Conservation (phyloP, 2,888 invertebrate genomes). For the Andrena hattorfiana region DNA sequence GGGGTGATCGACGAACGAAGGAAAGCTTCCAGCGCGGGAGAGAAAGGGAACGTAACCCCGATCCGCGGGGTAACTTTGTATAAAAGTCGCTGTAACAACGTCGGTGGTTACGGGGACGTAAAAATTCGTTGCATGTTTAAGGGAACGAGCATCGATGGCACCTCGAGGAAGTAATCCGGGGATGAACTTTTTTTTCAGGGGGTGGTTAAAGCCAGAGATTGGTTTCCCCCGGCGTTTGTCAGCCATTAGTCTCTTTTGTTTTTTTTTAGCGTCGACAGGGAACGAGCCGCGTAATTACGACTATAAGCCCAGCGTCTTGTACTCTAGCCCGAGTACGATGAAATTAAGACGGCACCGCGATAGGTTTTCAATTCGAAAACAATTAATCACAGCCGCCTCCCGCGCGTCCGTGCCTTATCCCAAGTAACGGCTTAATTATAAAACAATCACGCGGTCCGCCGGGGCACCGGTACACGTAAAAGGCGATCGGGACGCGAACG, state of each 20-base stretch:
- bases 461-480: constrained; percentile 73
- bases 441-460: constrained; percentile 82
- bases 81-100: not conserved
- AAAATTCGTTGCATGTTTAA: not conserved
- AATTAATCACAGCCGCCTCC: constrained; percentile 82
- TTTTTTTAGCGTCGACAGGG: constrained; percentile 22
- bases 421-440: constrained; percentile 84
- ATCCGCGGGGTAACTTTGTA: not conserved
- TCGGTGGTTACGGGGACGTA: not conserved
- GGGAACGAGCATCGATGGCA: not conserved
- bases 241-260: constrained; percentile 49
- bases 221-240: constrained; percentile 45
- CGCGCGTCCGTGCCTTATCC: constrained; percentile 70
- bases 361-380: constrained; percentile 84
- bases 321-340: constrained; percentile 61
- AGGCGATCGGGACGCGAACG: constrained; percentile 75
- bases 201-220: constrained; percentile 12
- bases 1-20: constrained; percentile 29
- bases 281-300: constrained; percentile 53
- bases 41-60: not conserved
- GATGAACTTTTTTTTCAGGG: not conserved
- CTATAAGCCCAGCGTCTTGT: constrained; percentile 58
- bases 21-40: constrained; percentile 19
- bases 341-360: constrained; percentile 79
- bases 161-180: not conserved